Conservation (phyloP, 2,888 invertebrate species). For the Heteromyza rotundicornis region DNA sequence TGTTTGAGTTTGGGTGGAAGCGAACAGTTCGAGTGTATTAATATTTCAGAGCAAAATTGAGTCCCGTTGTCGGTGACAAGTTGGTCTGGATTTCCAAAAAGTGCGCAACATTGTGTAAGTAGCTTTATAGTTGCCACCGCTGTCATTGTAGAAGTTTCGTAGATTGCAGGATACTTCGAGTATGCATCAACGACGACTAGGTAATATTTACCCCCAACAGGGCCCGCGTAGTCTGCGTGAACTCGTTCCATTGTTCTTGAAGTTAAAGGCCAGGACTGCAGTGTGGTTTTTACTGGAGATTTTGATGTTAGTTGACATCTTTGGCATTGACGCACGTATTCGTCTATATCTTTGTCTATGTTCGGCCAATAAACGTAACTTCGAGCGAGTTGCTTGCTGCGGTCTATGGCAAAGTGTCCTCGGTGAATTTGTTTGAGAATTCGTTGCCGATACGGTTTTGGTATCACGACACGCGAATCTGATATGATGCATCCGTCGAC, state of each 20-base stretch:
- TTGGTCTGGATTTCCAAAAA: slow-evolving; percentile 9
- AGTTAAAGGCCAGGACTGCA: slow-evolving; percentile 38
- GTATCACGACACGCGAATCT: slow-evolving; percentile 28
- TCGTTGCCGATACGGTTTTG: slow-evolving; percentile 22
- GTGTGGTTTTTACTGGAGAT: slow-evolving; percentile 38
- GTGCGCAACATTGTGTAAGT: not conserved
- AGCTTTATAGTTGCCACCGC: not conserved
- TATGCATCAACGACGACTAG: not conserved
- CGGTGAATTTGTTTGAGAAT: slow-evolving; percentile 37
- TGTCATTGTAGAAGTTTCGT: slow-evolving; percentile 14
- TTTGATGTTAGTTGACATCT: slow-evolving; percentile 39
- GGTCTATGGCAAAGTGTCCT: slow-evolving; percentile 40
- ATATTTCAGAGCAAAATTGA: too few species aligned
- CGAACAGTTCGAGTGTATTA: slow-evolving; percentile 14
- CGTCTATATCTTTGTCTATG: slow-evolving; percentile 42
- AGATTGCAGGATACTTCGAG: slow-evolving; percentile 19
- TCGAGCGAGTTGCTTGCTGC: slow-evolving; percentile 12
- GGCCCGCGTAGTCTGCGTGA: slow-evolving; percentile 61
- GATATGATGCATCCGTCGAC: slow-evolving; percentile 26
- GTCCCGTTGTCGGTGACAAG: slow-evolving; percentile 11
- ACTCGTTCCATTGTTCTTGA: slow-evolving; percentile 51
- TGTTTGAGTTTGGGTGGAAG: slow-evolving; percentile 11
- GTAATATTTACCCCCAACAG: slow-evolving; percentile 10
- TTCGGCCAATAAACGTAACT: slow-evolving; percentile 42
- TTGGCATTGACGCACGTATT: slow-evolving; percentile 31